Conservation (phyloP, 2,797 vertebrate species). For the Triplophysa yarkandensis region DNA sequence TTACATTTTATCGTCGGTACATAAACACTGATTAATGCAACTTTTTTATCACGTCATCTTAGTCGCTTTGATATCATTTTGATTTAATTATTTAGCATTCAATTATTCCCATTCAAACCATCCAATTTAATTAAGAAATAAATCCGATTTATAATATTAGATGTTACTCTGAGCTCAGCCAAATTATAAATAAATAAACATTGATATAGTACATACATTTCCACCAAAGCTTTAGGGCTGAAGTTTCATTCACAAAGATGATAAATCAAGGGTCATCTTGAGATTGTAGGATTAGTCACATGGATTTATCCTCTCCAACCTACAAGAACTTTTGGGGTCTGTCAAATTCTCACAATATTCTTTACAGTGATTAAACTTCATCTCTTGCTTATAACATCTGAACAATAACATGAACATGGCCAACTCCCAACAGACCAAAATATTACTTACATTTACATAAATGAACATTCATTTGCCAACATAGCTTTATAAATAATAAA, state of each 20-base stretch:
- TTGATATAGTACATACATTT: background rate
- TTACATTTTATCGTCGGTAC: background rate
- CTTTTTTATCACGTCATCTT: background rate
- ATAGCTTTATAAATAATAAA: background rate
- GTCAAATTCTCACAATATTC: slow-evolving; percentile 2
- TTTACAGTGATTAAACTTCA: background rate
- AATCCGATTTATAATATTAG: background rate
- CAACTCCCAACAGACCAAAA: background rate
- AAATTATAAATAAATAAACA: background rate
- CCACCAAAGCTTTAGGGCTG: background rate
- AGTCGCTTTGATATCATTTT: background rate
- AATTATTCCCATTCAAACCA: background rate
- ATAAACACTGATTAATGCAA: background rate
- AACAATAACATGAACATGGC: slow-evolving; percentile 8
- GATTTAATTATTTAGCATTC: background rate
- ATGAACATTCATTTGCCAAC: background rate
- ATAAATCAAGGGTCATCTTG: background rate
- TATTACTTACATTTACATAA: background rate
- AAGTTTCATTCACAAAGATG: background rate
- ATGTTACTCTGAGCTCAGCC: background rate
- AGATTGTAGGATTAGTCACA: background rate
- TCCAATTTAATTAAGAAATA: slow-evolving; percentile 2
- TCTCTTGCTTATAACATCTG: background rate
- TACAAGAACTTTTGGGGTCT: background rate
- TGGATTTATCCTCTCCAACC: background rate